Evolutionary conservation across 2,797 vertebrate genomes (phyloP).

Genomic region (Lutjanus argentimaculatus): DNA sequence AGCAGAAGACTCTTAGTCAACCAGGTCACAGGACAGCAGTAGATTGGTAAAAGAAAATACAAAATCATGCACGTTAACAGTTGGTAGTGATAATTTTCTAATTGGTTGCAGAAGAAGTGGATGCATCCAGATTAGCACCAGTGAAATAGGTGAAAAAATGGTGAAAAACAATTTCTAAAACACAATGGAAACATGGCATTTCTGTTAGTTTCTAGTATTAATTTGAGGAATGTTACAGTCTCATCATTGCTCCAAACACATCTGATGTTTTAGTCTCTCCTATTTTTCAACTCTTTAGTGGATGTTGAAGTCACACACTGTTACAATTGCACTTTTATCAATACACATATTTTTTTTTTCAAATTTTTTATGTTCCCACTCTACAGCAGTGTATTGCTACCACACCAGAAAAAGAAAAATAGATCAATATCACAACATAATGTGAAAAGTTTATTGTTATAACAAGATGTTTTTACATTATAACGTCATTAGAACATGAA

Average conservation of each 20-base stretch:
- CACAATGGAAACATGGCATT: not conserved
- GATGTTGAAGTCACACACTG: no score
- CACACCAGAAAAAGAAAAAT: no score
- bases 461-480: no score
- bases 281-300: not conserved
- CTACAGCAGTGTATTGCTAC: no score
- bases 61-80: not conserved
- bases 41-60: not conserved
- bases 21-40: not conserved
- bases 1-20: not conserved
- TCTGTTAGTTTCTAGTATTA: not conserved
- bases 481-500: no score
- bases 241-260: not conserved
- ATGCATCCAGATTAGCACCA: not conserved
- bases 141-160: not conserved
- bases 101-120: not conserved
- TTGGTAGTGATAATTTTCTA: no score
- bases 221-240: not conserved
- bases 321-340: not conserved
- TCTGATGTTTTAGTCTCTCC: not conserved
- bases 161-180: not conserved
- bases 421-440: no score
- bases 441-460: no score
- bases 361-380: not conserved
- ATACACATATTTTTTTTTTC: no score